These are phyloP conservation scores for Pseudotriccus pelzelni DNA, from an alignment of 2,797 vertebrate species.

Conservation along the genomic window DNA sequence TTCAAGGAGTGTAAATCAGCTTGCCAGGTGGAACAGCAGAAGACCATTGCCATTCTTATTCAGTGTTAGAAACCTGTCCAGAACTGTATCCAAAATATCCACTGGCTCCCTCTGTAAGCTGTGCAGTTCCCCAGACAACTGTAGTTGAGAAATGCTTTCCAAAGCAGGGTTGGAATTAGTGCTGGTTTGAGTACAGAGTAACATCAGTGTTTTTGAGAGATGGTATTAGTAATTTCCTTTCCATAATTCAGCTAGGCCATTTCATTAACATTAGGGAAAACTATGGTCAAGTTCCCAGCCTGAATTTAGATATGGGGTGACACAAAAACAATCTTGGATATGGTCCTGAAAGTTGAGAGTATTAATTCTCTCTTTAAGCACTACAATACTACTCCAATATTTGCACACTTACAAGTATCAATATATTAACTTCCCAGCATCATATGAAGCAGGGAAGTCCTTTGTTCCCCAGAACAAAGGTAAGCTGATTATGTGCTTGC, in stretches of 20 bases:
- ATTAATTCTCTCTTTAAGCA: neutral
- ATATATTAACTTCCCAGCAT: neutral
- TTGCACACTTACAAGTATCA: neutral
- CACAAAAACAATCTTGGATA: neutral
- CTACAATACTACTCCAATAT: neutral
- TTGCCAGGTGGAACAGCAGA: neutral
- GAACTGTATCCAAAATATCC: neutral
- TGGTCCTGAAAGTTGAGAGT: accelerated
- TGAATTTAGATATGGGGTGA: neutral
- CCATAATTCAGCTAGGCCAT: neutral
- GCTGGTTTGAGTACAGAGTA: neutral
- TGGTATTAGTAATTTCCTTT: neutral
- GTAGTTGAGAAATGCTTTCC: neutral
- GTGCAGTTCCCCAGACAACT: neutral
- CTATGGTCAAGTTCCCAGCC: neutral
- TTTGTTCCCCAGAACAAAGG: neutral
- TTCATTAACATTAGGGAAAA: neutral
- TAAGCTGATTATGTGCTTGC: neutral
- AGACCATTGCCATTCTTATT: neutral
- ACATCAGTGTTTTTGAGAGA: neutral
- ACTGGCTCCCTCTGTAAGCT: neutral
- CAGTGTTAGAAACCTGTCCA: neutral
- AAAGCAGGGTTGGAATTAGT: neutral
- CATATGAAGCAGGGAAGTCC: neutral
- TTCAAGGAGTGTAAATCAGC: neutral